phyloP scores from a whole-genome alignment of 2,797 vertebrate species.

The Rhinella marina region DNA sequence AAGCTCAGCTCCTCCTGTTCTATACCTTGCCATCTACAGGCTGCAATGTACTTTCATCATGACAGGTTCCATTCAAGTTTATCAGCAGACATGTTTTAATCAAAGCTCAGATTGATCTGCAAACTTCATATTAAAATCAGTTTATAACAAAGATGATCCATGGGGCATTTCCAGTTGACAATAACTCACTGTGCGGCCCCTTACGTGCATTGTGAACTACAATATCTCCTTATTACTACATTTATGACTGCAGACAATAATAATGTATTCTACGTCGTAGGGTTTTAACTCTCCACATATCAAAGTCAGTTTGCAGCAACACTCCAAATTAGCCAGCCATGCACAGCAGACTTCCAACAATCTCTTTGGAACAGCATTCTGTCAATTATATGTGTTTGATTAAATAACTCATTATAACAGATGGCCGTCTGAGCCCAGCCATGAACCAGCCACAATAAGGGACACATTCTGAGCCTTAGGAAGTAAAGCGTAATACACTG shows the following conservation, averaged over 20 bases:
- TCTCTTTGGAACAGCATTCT: slow-evolving; percentile 42
- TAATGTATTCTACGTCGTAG: background rate
- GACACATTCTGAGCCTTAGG: slow-evolving; percentile 51
- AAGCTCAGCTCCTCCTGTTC: no score
- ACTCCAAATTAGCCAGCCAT: slow-evolving; percentile 23
- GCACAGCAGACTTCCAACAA: slow-evolving; percentile 13
- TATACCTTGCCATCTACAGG: no score
- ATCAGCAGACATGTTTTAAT: no score
- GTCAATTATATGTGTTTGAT: slow-evolving; percentile 58
- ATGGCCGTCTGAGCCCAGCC: slow-evolving; percentile 46
- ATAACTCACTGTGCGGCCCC: background rate
- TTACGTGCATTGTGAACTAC: background rate
- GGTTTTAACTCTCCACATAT: background rate
- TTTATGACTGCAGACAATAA: background rate
- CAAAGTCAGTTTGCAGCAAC: background rate
- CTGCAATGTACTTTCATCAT: no score
- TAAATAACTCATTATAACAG: slow-evolving; percentile 57
- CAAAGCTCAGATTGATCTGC: background rate
- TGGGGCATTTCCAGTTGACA: background rate
- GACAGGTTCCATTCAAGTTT: no score
- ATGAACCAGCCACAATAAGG: slow-evolving; percentile 52
- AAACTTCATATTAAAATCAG: background rate
- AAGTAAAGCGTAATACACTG: slow-evolving; percentile 37
- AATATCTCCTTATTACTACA: background rate
- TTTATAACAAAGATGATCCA: background rate